Conservation (phyloP, 2,888 invertebrate species). For the Temnothorax rugatulus region DNA sequence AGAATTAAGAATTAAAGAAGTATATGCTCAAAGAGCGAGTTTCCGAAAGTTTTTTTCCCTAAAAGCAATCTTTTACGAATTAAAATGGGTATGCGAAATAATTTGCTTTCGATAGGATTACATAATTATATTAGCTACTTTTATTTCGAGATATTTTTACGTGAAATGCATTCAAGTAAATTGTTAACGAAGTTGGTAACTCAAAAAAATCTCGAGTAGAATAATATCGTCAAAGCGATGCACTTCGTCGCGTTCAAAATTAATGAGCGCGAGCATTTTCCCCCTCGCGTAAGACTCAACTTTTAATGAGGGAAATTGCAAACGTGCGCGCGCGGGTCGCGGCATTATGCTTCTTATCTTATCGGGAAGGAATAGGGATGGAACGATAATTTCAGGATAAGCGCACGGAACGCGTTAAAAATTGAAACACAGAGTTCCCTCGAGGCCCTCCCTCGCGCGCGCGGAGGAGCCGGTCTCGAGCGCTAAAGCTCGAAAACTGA, state of each 20-base stretch:
- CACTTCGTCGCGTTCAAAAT: constrained; percentile 52
- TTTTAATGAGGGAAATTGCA: constrained; percentile 57
- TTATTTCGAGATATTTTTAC: constrained; percentile 18
- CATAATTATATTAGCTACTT: background rate
- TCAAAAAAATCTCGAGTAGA: constrained; percentile 44
- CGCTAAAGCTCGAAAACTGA: constrained; percentile 7
- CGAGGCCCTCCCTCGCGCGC: background rate
- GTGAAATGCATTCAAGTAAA: constrained; percentile 12
- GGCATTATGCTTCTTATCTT: constrained; percentile 40
- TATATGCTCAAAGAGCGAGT: too few relatives aligned
- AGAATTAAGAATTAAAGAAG: background rate
- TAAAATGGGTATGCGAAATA: background rate
- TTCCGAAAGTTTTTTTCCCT: background rate
- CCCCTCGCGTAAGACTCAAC: constrained; percentile 59
- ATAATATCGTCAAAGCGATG: constrained; percentile 49
- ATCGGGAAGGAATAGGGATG: constrained; percentile 3
- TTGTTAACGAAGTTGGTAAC: constrained; percentile 14
- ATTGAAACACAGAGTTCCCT: constrained; percentile 13
- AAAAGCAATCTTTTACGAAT: background rate
- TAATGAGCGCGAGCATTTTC: constrained; percentile 60
- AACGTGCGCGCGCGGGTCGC: constrained; percentile 19
- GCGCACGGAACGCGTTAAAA: constrained; percentile 27
- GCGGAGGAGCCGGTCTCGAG: background rate
- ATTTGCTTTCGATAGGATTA: background rate
- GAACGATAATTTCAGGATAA: constrained; percentile 39